These are phyloP conservation scores for Clamator glandarius DNA, from an alignment of 2,797 vertebrate species.

Conservation along the genomic window DNA sequence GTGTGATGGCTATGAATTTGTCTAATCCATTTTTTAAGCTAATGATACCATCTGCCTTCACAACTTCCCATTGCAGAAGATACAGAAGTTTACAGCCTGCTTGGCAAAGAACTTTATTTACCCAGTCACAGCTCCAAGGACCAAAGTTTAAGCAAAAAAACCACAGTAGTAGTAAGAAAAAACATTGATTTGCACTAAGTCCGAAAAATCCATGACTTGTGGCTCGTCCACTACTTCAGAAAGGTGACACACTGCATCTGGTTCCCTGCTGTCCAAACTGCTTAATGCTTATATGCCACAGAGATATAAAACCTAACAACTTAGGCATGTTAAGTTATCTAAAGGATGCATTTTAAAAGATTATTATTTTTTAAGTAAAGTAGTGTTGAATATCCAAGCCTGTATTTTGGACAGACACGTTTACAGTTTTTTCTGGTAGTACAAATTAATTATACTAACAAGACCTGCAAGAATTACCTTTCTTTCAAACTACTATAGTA, in stretches of 20 bases:
- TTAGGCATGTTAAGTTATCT: not conserved
- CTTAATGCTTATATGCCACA: rapidly evolving
- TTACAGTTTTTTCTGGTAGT: not conserved
- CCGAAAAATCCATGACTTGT: not conserved
- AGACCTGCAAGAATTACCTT: not conserved
- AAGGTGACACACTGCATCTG: not conserved
- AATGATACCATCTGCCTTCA: not conserved
- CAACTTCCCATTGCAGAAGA: not conserved
- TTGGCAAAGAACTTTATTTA: not conserved
- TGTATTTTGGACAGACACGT: not conserved
- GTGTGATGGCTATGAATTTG: not conserved
- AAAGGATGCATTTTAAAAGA: not conserved
- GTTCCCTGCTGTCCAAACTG: not conserved
- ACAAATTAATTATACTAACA: not conserved
- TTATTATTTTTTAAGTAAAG: not conserved
- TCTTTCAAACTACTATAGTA: not conserved
- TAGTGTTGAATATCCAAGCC: not conserved
- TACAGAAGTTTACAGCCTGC: not conserved
- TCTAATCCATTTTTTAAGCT: conserved; percentile 14
- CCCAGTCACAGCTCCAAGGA: not conserved
- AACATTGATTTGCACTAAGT: not conserved
- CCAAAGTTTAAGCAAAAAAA: not conserved
- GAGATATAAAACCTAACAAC: not conserved
- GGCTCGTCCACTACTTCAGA: not conserved
- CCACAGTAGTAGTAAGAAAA: not conserved